These are phyloP conservation scores for Cordilura impudica DNA, from an alignment of 2,888 invertebrate genomes.

Conservation along the genomic window DNA sequence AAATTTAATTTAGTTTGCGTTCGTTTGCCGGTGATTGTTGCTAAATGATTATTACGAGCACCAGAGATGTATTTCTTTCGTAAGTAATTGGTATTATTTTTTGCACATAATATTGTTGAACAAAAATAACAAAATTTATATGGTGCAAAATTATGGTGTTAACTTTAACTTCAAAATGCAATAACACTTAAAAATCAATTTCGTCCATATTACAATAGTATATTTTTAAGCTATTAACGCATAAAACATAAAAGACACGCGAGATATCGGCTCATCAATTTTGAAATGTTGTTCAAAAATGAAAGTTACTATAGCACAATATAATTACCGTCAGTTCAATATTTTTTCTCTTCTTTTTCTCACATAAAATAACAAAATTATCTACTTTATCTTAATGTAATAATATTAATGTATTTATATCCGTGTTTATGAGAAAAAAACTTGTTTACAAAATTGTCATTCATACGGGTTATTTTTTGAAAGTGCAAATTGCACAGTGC, in stretches of 20 bases:
- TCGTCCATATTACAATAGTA: conserved; percentile 25
- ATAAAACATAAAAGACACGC: conserved; percentile 9
- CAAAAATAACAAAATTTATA: conserved; percentile 21
- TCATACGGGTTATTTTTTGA: too few relatives aligned
- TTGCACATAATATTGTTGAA: conserved; percentile 4
- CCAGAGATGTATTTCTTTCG: background rate
- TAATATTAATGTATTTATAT: too few relatives aligned
- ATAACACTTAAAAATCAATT: conserved; percentile 48
- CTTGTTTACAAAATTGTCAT: too few relatives aligned
- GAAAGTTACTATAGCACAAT: too few relatives aligned
- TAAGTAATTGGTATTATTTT: conserved; percentile 27
- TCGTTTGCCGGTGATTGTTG: conserved; percentile 2
- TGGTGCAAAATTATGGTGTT: conserved; percentile 19
- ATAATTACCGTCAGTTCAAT: too few relatives aligned
- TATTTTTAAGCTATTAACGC: background rate
- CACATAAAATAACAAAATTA: too few relatives aligned
- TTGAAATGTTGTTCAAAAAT: conserved; percentile 1
- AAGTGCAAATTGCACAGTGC: too few relatives aligned
- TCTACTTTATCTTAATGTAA: too few relatives aligned
- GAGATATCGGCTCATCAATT: background rate
- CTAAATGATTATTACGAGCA: background rate
- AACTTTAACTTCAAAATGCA: conserved; percentile 20
- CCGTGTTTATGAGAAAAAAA: too few relatives aligned
- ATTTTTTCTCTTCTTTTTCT: too few relatives aligned
- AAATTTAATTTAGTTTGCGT: conserved; percentile 11